Conservation (phyloP, 2,888 invertebrate genomes). For the Odontomyia ornata region DNA sequence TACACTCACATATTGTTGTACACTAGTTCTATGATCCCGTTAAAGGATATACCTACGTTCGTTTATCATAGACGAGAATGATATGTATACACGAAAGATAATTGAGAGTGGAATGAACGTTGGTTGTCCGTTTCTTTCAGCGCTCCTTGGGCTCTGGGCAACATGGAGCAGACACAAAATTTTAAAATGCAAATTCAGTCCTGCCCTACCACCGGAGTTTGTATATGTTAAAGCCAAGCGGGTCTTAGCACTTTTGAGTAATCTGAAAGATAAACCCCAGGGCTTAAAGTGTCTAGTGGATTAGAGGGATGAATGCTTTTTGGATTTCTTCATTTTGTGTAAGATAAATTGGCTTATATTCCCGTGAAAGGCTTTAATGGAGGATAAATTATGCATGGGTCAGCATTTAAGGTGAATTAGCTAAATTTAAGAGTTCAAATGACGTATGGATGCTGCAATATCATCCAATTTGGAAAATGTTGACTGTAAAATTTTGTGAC, state of each 20-base stretch:
- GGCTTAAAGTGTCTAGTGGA: constrained; percentile 29
- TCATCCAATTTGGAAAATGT: background rate
- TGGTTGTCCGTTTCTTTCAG: constrained; percentile 5
- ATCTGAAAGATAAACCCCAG: constrained; percentile 29
- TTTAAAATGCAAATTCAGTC: constrained; percentile 33
- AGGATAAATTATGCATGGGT: background rate
- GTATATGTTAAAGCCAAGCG: background rate
- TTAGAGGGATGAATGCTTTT: constrained; percentile 4
- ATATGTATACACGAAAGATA: constrained; percentile 21
- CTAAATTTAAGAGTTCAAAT: background rate
- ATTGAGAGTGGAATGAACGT: constrained; percentile 24
- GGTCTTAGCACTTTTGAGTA: constrained; percentile 22
- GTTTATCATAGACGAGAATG: background rate
- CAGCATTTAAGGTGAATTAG: background rate
- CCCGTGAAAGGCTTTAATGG: background rate
- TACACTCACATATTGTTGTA: background rate
- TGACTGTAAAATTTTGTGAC: background rate
- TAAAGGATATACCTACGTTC: background rate
- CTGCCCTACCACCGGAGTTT: background rate
- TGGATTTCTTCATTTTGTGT: background rate
- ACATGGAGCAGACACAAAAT: constrained; percentile 3
- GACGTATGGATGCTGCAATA: background rate
- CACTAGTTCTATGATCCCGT: background rate
- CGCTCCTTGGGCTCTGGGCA: background rate
- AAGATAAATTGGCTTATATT: background rate